These are phyloP conservation scores for Halictus ligatus DNA, from an alignment of 2,888 invertebrate species.

Conservation along the genomic window DNA sequence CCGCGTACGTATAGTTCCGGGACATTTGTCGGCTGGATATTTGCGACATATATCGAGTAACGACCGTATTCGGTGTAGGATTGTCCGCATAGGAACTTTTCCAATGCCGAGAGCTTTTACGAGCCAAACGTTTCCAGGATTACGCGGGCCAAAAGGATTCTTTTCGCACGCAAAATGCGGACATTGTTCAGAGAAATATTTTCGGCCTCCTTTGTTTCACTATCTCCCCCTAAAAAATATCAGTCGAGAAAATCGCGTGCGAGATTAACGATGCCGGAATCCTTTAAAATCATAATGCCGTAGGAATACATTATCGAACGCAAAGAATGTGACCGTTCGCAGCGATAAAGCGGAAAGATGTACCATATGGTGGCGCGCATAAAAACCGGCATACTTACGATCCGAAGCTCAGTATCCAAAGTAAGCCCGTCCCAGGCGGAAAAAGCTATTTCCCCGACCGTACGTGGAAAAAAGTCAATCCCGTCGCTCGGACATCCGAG, in stretches of 20 bases:
- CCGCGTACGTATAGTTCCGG: neutral
- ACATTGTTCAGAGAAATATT: neutral
- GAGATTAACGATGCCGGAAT: too few species aligned
- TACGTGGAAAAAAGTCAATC: conserved; percentile 41
- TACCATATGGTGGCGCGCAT: conserved; percentile 60
- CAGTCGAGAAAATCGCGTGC: neutral
- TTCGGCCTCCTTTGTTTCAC: too few species aligned
- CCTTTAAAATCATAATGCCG: neutral
- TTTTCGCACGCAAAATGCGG: neutral
- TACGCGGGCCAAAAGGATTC: neutral
- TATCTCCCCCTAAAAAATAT: neutral
- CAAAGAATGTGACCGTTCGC: neutral
- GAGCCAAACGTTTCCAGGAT: too few species aligned
- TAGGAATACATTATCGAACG: neutral
- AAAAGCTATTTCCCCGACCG: conserved; percentile 49
- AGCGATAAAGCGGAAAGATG: conserved; percentile 23
- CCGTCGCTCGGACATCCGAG: conserved; percentile 39
- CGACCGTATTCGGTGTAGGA: too few species aligned
- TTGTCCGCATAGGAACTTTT: too few species aligned
- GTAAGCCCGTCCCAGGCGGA: conserved; percentile 50
- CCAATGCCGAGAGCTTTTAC: neutral
- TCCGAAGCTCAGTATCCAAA: conserved; percentile 56
- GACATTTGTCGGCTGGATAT: too few species aligned
- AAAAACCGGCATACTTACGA: conserved; percentile 65
- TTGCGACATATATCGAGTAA: too few species aligned